Base-by-base conservation (phyloP, 2,113 vertebrate genomes). In the Sceloporus undulatus region DNA sequence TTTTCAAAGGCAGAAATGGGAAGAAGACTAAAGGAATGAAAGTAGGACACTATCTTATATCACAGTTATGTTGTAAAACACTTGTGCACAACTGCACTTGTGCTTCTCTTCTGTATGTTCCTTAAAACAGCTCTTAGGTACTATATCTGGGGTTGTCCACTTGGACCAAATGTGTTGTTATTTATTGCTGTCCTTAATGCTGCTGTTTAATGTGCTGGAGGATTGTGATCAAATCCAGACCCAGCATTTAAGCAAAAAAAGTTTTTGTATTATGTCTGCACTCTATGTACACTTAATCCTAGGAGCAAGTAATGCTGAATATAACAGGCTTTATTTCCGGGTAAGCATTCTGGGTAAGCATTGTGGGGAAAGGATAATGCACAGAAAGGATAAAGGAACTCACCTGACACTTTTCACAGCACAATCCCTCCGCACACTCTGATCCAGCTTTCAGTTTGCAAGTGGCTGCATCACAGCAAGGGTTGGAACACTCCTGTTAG, bases 321-420 rank as follows among this genome's bases (percentile, higher is more conserved):
- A 56, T 25, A 34, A 73, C 52, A 13, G 54, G 71, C 21, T 4
- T 42, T 76, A 65, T 9, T 85, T 77, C 6, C 11, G 27, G 40
- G 19, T 42, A 65, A 48, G 5, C 18, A 48, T n/a, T 34, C 56
- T 42, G 34, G 34, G 34, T 34, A 8, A 7, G 74, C 9, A 48
- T 34, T 77, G 52, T 85, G 16, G 10, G 9, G 14, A 70, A 29
- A 9, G 27, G 29, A 71, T 29, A 29, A 29, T 68, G 2, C 40
- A 79, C 11, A 29, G 27, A 29, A 73, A 80, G 1, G 25, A 38
- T 14, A 75, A 38, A 54, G 25, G 5, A 84, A 89, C 91, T 68
- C 88, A 98, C 98, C 97, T 98, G 97, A 92, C 98, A 99, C 52
- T 97, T 94, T 1, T 95, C 65, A 85, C 98, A 99, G 95, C 98